phyloP scores from a whole-genome alignment of 2,113 vertebrate species.

The Ahaetulla prasina region DNA sequence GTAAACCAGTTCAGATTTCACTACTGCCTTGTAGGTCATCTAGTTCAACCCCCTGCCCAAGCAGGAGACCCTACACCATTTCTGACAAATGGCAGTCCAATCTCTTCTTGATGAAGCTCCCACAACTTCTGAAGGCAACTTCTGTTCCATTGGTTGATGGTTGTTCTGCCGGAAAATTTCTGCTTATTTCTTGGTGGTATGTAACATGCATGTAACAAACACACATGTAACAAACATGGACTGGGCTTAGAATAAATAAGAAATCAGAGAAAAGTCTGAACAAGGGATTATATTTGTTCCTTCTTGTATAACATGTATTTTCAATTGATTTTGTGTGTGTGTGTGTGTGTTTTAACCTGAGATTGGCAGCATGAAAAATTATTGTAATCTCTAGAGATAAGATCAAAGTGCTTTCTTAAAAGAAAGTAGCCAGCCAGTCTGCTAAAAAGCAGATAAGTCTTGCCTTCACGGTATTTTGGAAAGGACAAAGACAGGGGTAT shows the following conservation, averaged over 20 bases:
- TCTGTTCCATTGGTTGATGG: no score
- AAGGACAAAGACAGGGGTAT: constrained; percentile 23
- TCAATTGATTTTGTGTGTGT: constrained; percentile 39
- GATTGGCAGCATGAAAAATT: constrained; percentile 60
- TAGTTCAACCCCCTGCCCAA: no score
- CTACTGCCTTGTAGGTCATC: no score
- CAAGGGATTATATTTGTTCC: constrained; percentile 4
- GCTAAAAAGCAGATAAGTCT: constrained; percentile 43
- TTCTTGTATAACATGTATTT: constrained; percentile 13
- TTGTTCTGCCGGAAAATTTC: no score
- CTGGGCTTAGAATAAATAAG: constrained; percentile 50
- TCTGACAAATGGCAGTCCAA: no score
- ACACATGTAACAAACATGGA: constrained; percentile 13
- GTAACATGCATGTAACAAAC: no score
- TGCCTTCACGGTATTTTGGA: constrained; percentile 37
- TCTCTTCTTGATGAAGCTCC: no score
- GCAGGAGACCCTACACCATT: no score
- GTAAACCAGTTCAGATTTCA: no score
- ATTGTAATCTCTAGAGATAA: constrained; percentile 55
- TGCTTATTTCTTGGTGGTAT: no score
- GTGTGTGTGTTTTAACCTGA: constrained; percentile 25
- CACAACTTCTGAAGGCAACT: no score
- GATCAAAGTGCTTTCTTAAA: constrained; percentile 23
- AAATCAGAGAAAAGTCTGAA: constrained; percentile 47
- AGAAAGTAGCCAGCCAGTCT: constrained; percentile 30